These are phyloP conservation scores for Boloria euphrosyne DNA, from an alignment of 2,888 invertebrate species.

Conservation along the genomic window DNA sequence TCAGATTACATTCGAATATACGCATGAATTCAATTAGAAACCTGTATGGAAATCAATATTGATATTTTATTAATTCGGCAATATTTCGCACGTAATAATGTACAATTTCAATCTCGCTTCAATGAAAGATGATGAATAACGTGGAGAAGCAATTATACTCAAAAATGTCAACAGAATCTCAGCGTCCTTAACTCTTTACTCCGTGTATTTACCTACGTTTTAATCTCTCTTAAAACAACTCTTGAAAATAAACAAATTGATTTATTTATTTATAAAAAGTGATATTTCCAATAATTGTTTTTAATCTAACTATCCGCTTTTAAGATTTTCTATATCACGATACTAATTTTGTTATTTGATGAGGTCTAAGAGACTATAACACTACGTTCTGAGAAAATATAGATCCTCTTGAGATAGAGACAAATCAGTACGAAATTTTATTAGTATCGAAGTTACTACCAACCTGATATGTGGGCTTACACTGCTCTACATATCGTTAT, in stretches of 20 bases:
- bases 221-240: slow-evolving; percentile 10
- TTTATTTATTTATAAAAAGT: not conserved
- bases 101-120: slow-evolving; percentile 4
- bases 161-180: slow-evolving; percentile 19
- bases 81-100: slow-evolving; percentile 3
- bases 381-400: too few relatives aligned
- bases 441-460: too few relatives aligned
- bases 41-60: slow-evolving; percentile 1
- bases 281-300: not conserved
- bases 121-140: slow-evolving; percentile 6
- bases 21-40: not conserved
- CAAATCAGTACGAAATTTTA: too few relatives aligned
- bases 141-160: slow-evolving; percentile 19
- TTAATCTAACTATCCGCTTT: not conserved
- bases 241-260: slow-evolving; percentile 14
- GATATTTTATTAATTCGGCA: not conserved
- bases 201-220: slow-evolving; percentile 7
- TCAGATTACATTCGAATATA: slow-evolving; percentile 1
- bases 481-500: too few relatives aligned
- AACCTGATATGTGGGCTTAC: too few relatives aligned
- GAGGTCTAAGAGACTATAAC: too few relatives aligned
- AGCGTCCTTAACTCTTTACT: slow-evolving; percentile 19
- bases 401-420: too few relatives aligned
- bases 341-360: too few relatives aligned
- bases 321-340: too few relatives aligned